These are phyloP conservation scores for Homarus gammarus DNA, from an alignment of 2,888 invertebrate species.

Conservation along the genomic window DNA sequence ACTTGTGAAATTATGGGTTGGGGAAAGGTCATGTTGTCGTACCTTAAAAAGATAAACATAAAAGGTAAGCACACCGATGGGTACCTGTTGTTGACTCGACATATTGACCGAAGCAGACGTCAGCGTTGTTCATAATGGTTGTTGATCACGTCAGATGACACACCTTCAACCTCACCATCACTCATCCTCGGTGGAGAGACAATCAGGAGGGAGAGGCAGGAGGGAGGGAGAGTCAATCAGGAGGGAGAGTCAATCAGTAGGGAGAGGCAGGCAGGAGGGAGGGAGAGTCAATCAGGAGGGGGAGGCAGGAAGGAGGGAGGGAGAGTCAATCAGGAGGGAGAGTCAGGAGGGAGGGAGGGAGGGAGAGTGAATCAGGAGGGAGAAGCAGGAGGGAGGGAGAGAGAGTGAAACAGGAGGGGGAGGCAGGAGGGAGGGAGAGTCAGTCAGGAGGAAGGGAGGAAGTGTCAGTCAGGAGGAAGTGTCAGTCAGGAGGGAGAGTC, in stretches of 20 bases:
- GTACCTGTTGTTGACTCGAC: no score
- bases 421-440: not conserved
- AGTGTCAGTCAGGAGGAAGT: no score
- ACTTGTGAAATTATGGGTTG: no score
- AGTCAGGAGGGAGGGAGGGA: not conserved
- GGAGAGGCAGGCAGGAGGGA: not conserved
- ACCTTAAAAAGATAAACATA: no score
- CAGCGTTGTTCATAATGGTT: no score
- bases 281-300: not conserved
- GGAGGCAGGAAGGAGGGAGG: not conserved
- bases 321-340: not conserved
- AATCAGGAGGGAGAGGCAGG: not conserved
- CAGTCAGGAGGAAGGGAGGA: not conserved
- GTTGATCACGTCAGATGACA: no score
- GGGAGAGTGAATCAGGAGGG: not conserved
- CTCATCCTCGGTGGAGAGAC: no score
- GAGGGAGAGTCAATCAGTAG: conserved; percentile 28
- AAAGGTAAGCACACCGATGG: no score
- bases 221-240: conserved; percentile 13
- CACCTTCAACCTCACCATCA: no score
- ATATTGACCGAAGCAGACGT: no score
- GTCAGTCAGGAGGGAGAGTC: no score
- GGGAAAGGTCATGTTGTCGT: no score
- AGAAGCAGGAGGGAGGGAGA: not conserved
- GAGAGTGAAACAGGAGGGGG: not conserved